phyloP scores from a whole-genome alignment of 2,888 invertebrate genomes.

The Agrotis clavis region DNA sequence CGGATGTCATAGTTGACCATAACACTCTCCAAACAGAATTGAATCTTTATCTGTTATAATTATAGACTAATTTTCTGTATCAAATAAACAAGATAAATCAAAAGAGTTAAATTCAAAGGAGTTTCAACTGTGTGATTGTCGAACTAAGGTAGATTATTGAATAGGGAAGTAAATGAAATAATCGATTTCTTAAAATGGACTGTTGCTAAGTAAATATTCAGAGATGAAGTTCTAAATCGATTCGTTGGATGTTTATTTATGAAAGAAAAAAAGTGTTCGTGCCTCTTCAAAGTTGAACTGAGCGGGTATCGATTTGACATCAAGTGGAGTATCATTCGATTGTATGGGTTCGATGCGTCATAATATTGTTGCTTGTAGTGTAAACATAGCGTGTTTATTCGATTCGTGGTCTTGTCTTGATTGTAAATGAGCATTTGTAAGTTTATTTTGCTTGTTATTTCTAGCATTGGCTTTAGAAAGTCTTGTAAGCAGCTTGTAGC shows the following conservation, averaged over 20 bases:
- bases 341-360: conserved; percentile 73
- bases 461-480: conserved; percentile 15
- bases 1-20: conserved; percentile 77
- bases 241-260: conserved; percentile 87
- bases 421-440: conserved; percentile 58
- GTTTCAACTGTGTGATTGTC: conserved; percentile 49
- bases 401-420: conserved; percentile 52
- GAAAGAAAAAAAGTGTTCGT: conserved; percentile 81
- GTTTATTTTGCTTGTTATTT: conserved; percentile 45
- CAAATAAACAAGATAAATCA: conserved; percentile 58
- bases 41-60: conserved; percentile 61
- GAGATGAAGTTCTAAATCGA: conserved; percentile 86
- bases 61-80: conserved; percentile 70
- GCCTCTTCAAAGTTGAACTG: conserved; percentile 63
- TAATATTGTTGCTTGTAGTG: conserved; percentile 72
- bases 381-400: conserved; percentile 63
- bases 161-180: conserved; percentile 57
- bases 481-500: not conserved
- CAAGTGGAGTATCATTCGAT: conserved; percentile 80
- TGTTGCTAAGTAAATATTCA: conserved; percentile 89
- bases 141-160: conserved; percentile 66
- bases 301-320: conserved; percentile 76
- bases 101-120: conserved; percentile 17
- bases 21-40: conserved; percentile 63
- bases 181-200: conserved; percentile 87